Base-by-base conservation (phyloP, 2,797 vertebrate species). In the Calcarius lapponicus region DNA sequence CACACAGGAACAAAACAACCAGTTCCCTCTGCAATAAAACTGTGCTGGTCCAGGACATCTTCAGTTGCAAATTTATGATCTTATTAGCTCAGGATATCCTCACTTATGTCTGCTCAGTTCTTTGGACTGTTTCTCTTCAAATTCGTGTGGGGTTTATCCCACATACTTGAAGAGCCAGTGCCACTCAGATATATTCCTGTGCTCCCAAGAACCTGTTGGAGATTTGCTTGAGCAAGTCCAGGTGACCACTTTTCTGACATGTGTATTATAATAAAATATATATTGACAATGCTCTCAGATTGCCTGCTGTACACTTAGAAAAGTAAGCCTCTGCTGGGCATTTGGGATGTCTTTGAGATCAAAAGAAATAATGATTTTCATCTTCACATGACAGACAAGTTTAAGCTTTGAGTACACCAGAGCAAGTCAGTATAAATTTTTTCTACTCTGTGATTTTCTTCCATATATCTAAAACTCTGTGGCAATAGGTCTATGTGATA, bases 401-500 rank as follows among this genome's bases (percentile, higher is more conserved):
- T 69, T 42, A 61, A 51, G n/a, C 34, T 80, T 83, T 64, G 26
- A 45, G 84, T 65, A 61, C 18, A 75, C 17, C 12, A 84, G 38
- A 29, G 16, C 16, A 79, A 79, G 61, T 88, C 15, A 54, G 28
- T 74, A 38, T 58, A 54, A 71, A 11, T 57, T 22, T 25, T 83
- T 86, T 65, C 40, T 79, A 31, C 31, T 58, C 17, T 31, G 10
- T 45, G 3, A 36, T 85, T 94, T 91, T 85, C 43, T 72, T 54
- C 40, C 17, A 26, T 47, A 3, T 56, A 67, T 53, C 50, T 83
- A 57, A 78, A 84, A 28, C 5, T 86, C 72, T n/a, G 26, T 42
- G 13, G 38, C 11, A 6, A 57, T 40, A 71, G 17, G 26, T 47
- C 42, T 86, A 4, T 0, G 0, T 21, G n/a, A 60, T 17, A 51